Evolutionary conservation across 1,140 invertebrate species (phyloP), one percentile per base, ranked within the genome.

Genomic region (Calephelis nemesis): DNA sequence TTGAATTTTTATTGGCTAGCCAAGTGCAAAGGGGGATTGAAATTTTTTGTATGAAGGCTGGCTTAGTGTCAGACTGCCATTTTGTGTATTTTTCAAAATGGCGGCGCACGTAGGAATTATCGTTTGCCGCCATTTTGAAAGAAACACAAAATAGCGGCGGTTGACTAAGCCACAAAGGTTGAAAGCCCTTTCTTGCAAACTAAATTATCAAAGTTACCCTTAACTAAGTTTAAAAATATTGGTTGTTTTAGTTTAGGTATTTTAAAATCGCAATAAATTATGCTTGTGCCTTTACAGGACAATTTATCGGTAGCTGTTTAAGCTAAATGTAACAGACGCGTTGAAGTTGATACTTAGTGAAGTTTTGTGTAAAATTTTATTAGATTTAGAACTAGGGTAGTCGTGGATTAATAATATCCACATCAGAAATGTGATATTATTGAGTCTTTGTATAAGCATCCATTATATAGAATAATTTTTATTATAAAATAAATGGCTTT

Each of bases 401-500:
- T 84, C 75, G 90, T 92, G 90, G 90, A 90, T 92, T 85, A 64
- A 90, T 92, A 92, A 92, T 92, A 92, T 92, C 90, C 90, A 92
- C 91, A 92, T 92, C 77, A 92, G 91, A 92, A 91, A 92, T 92
- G 91, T 92, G 91, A 92, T 92, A 92, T 92, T 92, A 92, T 92
- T 92, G 88, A 91, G 88, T 92, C 88, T 90, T 92, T 89, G 83
- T 91, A 91, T 87, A 85, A 92, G 82, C 77, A 74, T 84, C 73
- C 69, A 65, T 83, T 85, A 82, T 81, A 76, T 70, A 74, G 69
- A 80, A 74, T 66, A 15, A 72, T 72, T 82, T 84, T 85, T 82
- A 81, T 73, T 84, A 79, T 80, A 76, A 81, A 86, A 85, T 82
- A 87, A 85, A 90, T 73, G 74, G 84, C 84, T 85, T 87, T 89